Evolutionary conservation across 53 echinoderm and acorn worm species (phyloP), one percentile per base, ranked within the genome.

Genomic region (Stichopus horrens): DNA sequence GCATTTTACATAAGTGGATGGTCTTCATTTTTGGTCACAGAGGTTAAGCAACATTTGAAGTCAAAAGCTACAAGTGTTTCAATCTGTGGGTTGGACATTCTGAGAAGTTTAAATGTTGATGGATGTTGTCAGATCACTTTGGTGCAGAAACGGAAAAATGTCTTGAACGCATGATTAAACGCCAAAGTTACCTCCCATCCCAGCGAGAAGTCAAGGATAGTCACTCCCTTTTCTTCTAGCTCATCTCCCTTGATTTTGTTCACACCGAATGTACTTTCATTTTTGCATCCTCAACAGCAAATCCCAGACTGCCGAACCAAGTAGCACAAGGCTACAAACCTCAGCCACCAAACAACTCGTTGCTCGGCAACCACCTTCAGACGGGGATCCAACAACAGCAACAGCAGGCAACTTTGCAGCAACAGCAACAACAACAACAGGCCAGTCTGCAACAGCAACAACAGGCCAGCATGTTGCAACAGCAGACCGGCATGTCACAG

Each of bases 341-440:
- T 54, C 90, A 91, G 53, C 91, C 60, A 80, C 82, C 78, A 8
- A 79, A 91, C 21, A 81, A 55, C 18, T 22, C 81, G 16, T 20
- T 81, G 18, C 55, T 81, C 20, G 57, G 58, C 58, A 75, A 66
- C 66, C 54, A 57, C 87, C 58, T 53, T 85, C 74, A 79, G 90
- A 82, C 81, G 91, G 9, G 88, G 9, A 57, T 55, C 18, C 55
- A 56, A 53, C 79, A 51, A 55, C 88, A 76, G 16, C 88, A 79
- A 57, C 86, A 86, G 51, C 86, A 86, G 53, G 23, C 20, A 6
- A 23, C 51, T 5, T 9, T 7, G 5, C 63, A 16, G 5, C 86
- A 86, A 59, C 67, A 37, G 7, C 88, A 76, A 37, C 88, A 79
- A 73, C 86, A 86, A 71, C 86, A 86, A 21, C 67, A 65, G 14